phyloP scores from a whole-genome alignment of 2,113 vertebrate genomes.

The Mionectes macconnelli region DNA sequence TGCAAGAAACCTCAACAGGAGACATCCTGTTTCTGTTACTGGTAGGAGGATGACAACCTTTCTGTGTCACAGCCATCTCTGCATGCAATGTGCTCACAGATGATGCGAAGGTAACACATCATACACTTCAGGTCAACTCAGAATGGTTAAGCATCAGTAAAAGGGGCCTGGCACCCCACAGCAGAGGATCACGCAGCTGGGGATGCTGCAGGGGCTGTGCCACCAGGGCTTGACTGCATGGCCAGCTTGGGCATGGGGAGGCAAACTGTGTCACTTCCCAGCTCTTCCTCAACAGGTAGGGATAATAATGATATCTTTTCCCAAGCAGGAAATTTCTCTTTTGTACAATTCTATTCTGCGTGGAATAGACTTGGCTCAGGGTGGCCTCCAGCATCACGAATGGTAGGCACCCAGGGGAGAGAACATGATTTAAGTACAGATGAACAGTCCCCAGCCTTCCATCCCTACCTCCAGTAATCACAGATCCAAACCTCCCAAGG shows the following conservation, averaged over 20 bases:
- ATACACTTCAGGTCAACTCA: not conserved
- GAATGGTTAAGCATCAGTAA: not conserved
- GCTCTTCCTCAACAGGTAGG: accelerated
- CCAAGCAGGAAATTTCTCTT: not conserved
- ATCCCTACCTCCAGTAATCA: not conserved
- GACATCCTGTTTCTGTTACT: not conserved
- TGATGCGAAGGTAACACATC: not conserved
- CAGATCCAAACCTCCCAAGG: not conserved
- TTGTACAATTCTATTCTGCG: not conserved
- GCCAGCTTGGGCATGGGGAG: not conserved
- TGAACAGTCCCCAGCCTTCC: not conserved
- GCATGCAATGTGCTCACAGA: accelerated
- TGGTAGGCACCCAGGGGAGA: not conserved
- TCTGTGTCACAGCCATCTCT: accelerated
- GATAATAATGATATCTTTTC: not conserved
- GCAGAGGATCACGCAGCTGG: accelerated
- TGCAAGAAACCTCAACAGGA: not conserved
- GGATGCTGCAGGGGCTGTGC: not conserved
- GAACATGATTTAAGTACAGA: not conserved
- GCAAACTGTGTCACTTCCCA: not conserved
- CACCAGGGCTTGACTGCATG: no score
- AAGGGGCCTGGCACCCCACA: not conserved
- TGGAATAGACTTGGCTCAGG: not conserved
- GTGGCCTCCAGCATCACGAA: not conserved
- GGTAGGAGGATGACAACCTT: not conserved